Evolutionary conservation across 2,113 vertebrate genomes (phyloP), one percentile per base, ranked within the genome.

Genomic region (Grammomys surdaster): DNA sequence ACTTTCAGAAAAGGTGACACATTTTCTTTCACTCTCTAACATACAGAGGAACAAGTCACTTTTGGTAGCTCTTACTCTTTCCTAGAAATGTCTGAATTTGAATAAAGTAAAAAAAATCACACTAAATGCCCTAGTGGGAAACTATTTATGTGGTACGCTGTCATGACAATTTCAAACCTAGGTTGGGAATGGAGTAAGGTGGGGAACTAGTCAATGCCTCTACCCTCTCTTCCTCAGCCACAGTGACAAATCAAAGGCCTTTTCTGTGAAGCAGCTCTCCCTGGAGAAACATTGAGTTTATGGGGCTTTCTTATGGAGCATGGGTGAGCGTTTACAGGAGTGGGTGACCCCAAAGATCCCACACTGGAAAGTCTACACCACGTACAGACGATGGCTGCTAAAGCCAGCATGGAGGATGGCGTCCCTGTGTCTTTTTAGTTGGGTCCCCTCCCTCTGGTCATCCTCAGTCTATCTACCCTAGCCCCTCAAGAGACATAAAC

Each of bases 51-150:
- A 88, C 12, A 48, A 94, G 12, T 70, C 84, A 46, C 22, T 90
- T 95, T 40, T 67, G 76, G n/a, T 26, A 40, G 4, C 17, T 40
- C 4, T 86, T 65, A 58, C 54, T 24, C 22, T 86, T 81, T 89
- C 43, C 89, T 89, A 78, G 58, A 86, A 93, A 95, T 96, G n/a
- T 46, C 88, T 91, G 86, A 63, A 69, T 96, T 54, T 82, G 60
- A 90, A 90, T 69, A 95, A 82, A 94, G 67, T 93, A 19, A 67
- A 90, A 67, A 90, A 90, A 91, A 78, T 19, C 33, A 60, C 0
- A 16, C 56, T 86, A 80, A 84, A 33, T 46, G 70, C 12, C 70
- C 31, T 63, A 69, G 76, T 72, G 26, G 73, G 72, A 2, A 0
- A 46, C 13, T 16, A 40, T 31, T 86, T 40, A 11, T 17, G 11